Evolutionary conservation across 2,113 vertebrate genomes (phyloP).

Genomic region (Pteronura brasiliensis): DNA sequence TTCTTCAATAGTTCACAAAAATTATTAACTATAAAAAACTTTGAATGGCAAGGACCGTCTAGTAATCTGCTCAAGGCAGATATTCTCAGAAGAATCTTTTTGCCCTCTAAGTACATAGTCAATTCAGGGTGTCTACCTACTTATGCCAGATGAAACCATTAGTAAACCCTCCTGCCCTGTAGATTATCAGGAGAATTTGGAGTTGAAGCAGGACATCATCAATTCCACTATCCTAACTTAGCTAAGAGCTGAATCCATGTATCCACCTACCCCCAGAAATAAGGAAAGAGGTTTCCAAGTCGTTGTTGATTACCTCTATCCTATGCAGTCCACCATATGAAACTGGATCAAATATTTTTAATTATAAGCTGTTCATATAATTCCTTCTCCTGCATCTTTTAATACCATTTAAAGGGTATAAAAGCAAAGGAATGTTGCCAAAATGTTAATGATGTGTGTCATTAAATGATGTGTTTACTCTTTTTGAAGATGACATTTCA

Average conservation of each 20-base stretch:
- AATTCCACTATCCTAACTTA: neutral
- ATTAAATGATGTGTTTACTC: neutral
- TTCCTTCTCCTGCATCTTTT: neutral
- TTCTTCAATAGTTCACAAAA: neutral
- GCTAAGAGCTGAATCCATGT: neutral
- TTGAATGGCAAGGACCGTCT: neutral
- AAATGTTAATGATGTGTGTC: neutral
- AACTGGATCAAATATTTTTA: neutral
- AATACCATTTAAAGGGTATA: neutral
- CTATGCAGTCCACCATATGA: neutral
- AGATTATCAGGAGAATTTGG: neutral
- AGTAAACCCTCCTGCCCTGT: neutral
- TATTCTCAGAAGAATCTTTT: neutral
- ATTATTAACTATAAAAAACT: neutral
- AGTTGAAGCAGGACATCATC: neutral
- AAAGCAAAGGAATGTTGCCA: neutral
- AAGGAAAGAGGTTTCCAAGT: neutral
- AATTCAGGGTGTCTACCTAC: neutral
- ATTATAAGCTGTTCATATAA: neutral
- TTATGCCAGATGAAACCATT: neutral
- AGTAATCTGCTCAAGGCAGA: neutral
- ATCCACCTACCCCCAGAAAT: neutral
- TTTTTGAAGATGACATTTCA: neutral
- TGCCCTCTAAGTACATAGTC: neutral
- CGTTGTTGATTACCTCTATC: neutral